Conservation (phyloP, 2,797 vertebrate species). For the Argentina silus region DNA sequence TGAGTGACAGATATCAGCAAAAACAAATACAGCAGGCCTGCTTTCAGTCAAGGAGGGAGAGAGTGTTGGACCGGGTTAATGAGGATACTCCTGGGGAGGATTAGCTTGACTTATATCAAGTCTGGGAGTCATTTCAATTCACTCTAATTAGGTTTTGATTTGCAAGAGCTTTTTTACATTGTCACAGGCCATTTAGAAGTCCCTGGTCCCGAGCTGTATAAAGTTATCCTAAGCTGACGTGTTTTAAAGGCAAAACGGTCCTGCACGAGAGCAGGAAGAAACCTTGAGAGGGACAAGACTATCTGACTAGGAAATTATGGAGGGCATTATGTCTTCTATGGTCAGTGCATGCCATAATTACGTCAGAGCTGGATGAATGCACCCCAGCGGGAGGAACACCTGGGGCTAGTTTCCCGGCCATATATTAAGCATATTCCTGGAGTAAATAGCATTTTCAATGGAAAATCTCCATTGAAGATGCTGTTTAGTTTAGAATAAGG, state of each 20-base stretch:
- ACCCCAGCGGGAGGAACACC: neutral
- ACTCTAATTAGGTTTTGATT: slow-evolving; percentile 52
- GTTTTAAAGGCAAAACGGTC: slow-evolving; percentile 4
- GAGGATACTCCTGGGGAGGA: slow-evolving; percentile 56
- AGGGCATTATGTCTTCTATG: neutral
- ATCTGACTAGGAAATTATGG: neutral
- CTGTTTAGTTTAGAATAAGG: too few relatives aligned
- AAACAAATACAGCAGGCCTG: slow-evolving; percentile 50
- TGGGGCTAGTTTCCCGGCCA: too few relatives aligned
- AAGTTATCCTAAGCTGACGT: slow-evolving; percentile 51
- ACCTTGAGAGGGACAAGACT: neutral
- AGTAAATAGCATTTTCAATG: too few relatives aligned
- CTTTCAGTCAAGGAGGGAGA: slow-evolving; percentile 38
- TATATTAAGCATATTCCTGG: too few relatives aligned
- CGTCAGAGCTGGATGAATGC: slow-evolving; percentile 26
- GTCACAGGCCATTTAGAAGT: slow-evolving; percentile 57
- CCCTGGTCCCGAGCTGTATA: slow-evolving; percentile 48
- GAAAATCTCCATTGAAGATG: too few relatives aligned
- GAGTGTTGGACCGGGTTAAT: slow-evolving; percentile 60
- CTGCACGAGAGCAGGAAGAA: neutral
- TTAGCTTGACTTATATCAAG: slow-evolving; percentile 53
- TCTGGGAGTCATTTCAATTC: slow-evolving; percentile 47
- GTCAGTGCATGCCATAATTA: neutral
- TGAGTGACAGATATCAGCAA: slow-evolving; percentile 69
- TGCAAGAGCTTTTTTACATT: slow-evolving; percentile 38